Conservation (phyloP, 2,113 vertebrate genomes). For the Morone chrysops region DNA sequence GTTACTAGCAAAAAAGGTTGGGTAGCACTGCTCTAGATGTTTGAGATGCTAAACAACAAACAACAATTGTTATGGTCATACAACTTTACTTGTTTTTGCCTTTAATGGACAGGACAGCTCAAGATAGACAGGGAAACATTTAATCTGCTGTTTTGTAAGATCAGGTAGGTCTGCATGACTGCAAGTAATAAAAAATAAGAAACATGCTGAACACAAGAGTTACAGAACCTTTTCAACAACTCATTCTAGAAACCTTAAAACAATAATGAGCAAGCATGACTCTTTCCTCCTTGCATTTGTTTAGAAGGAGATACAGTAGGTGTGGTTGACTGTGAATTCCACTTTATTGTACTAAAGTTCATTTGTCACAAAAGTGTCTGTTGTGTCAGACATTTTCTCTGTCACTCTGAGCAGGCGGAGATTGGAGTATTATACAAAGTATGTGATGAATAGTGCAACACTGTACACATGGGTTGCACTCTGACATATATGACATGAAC, state of each 20-base stretch:
- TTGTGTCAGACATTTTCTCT: too few species aligned
- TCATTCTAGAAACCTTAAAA: neutral
- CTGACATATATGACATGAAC: neutral
- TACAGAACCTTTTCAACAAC: too few species aligned
- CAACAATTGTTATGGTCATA: neutral
- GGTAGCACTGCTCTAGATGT: neutral
- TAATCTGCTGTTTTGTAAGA: neutral
- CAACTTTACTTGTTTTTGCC: neutral
- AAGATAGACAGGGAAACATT: neutral
- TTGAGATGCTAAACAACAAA: neutral
- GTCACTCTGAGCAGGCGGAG: too few species aligned
- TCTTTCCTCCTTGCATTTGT: neutral
- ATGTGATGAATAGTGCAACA: too few species aligned
- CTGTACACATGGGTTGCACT: neutral
- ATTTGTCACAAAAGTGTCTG: too few species aligned
- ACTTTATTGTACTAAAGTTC: too few species aligned
- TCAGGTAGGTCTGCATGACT: neutral
- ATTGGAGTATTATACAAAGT: too few species aligned
- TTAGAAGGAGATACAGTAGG: too few species aligned
- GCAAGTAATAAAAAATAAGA: neutral
- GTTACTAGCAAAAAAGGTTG: neutral
- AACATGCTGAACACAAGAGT: too few species aligned
- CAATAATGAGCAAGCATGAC: neutral
- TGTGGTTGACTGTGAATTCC: too few species aligned
- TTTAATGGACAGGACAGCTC: too few species aligned